These are phyloP conservation scores for Aspiorhynchus laticeps DNA, from an alignment of 2,113 vertebrate species.

Conservation along the genomic window DNA sequence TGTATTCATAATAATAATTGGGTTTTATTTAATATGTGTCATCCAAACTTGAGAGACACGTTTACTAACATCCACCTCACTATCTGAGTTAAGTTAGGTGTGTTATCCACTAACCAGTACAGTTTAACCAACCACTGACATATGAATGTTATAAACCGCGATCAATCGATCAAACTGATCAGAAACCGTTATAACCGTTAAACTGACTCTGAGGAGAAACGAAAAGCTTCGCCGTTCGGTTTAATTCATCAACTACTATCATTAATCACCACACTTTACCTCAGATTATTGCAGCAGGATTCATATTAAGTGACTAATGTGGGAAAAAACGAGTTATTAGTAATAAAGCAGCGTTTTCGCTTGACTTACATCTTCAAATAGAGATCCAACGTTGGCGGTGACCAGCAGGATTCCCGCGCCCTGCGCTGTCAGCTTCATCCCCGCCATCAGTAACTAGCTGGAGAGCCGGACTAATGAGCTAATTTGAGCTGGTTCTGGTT, in stretches of 20 bases:
- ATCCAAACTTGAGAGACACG: neutral
- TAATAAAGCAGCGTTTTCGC: constrained; percentile 27
- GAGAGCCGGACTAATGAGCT: constrained; percentile 51
- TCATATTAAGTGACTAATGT: too few species aligned
- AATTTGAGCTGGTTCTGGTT: constrained; percentile 54
- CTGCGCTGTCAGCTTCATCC: constrained; percentile 78
- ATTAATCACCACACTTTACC: neutral
- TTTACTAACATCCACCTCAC: neutral
- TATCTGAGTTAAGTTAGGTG: neutral
- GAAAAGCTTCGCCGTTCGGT: too few species aligned
- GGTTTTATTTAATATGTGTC: neutral
- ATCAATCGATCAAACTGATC: neutral
- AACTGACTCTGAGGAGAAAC: neutral
- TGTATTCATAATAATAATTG: too few species aligned
- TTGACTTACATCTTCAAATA: constrained; percentile 92
- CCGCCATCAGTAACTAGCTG: constrained; percentile 78
- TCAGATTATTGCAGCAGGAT: neutral
- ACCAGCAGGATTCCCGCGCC: constrained; percentile 88
- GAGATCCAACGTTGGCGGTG: constrained; percentile 93
- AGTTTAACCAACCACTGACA: neutral
- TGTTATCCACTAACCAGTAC: neutral
- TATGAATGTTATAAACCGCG: neutral
- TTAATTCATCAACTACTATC: neutral
- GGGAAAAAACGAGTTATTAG: neutral
- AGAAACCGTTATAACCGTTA: neutral